Base-by-base conservation (phyloP, 2,888 invertebrate genomes). In the Andrena bicolor region DNA sequence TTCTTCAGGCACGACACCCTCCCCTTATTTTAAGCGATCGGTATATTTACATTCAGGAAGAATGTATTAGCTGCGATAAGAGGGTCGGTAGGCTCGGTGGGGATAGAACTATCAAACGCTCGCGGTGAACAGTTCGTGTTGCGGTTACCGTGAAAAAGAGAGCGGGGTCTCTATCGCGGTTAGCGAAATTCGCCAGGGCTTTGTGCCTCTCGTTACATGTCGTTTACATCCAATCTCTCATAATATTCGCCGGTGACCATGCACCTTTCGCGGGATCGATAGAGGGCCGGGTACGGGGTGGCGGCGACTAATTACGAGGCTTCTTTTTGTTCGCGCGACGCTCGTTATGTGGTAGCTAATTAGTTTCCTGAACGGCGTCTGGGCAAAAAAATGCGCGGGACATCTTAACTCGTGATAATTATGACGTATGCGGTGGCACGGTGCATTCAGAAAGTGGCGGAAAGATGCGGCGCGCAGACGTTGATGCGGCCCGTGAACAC, bases 291-390 rank as follows among this genome's bases (percentile, higher is more conserved):
- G 41, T 13, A 51, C 71, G 61, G 61, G 23, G 68, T 49, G 66
- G 69, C 68, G 63, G 16, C 63, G 84, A 73, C 73, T 87, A 85
- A 87, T 87, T 87, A 82, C 73, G 56, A 68, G 71, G 26, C 80
- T 76, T 82, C 66, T 73, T 87, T 85, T 87, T 82, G 76, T 85
- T 56, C 58, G 53, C 60, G 49, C 56, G 60, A 56, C 65, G 76
- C 83, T 85, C 86, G 87, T 87, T 87, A 86, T 41, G 70, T 76
- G 80, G 53, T 74, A 79, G 75, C 87, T 86, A 87, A 86, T 87
- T 87, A 87, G 87, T 85, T 87, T 76, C 68, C 73, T 74, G 82
- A 81, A 77, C 69, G 78, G 58, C 58, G 69, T 51, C 68, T 70
- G 35, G 63, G 26, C n/a, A 49, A 56, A 71, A 41, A 66, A 78